Base-by-base conservation (phyloP, 2,888 invertebrate genomes). In the Melieria picta region DNA sequence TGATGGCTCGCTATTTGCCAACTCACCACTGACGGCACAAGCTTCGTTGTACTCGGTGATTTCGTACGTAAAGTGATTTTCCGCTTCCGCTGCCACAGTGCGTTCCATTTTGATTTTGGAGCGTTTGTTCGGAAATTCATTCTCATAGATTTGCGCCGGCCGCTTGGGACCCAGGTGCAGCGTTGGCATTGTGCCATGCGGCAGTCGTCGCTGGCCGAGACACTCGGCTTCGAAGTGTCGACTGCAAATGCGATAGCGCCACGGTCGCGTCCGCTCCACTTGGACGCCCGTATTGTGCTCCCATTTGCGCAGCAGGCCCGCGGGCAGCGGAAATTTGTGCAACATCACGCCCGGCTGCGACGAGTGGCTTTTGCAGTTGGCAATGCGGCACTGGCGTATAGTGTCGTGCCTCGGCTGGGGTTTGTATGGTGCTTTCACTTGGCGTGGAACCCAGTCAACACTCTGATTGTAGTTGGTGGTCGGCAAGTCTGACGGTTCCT, bases 161-260 rank as follows among this genome's bases (percentile, higher is more conserved):
- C 68, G 68, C n/a, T 70, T 64, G 3, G 75, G 71, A 0, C 79
- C 76, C 52, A 83, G 66, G 48, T 79, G 76, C 10, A 82, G 62
- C 0, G 83, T 83, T 5, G 83, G 83, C 75, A 83, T 74, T 0
- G 84, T 77, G 30, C 83, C 83, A 1, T 75, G 70, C 5, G 78
- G 72, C 4, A 83, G 72, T 4, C 79, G 76, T 1, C 77, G 72
- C 45, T 77, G 77, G 13, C 45, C 7, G 7, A 81, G 79, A 60
- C 82, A 84, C n/a, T 78, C 77, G 3, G 70, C 16, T 4, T 73
- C 77, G 57, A 83, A 83, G 48, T 83, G 83, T 45, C 77, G 74
- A 62, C 81, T 81, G 65, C 83, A 83, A 16, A 83, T 77, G 47
- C 82, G 81, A 69, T 77, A 83, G 0, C 80, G 81, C 82, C 82